Percentiles rank a stretch among this genome's conserved stretches.
These are phyloP conservation scores for Ptychoptera contaminata DNA, from an alignment of 2,888 invertebrate genomes.

Conservation along the genomic window DNA sequence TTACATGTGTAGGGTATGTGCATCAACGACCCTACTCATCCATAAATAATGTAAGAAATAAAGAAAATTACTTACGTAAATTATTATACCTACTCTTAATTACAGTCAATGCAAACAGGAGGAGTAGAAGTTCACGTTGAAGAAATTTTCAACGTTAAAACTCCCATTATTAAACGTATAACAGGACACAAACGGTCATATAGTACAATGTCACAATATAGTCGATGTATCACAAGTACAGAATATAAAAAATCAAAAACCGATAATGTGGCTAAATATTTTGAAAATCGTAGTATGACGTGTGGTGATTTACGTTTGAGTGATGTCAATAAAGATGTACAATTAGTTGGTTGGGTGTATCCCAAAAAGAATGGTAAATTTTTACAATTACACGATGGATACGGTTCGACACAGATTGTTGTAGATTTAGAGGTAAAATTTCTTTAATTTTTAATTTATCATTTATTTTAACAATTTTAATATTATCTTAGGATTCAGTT, in stretches of 20 bases:
- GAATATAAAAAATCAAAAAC: constrained; percentile 30
- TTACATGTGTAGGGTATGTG: constrained; percentile 28
- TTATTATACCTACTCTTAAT: not conserved
- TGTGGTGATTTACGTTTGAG: constrained; percentile 28
- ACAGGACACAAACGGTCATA: constrained; percentile 24
- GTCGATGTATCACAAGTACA: constrained; percentile 26
- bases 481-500: constrained; percentile 17
- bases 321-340: constrained; percentile 24
- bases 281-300: constrained; percentile 29
- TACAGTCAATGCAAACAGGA: constrained; percentile 28
- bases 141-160: constrained; percentile 23
- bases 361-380: constrained; percentile 25
- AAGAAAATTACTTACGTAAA: constrained; percentile 1
- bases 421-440: constrained; percentile 23
- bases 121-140: constrained; percentile 31
- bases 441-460: constrained; percentile 9
- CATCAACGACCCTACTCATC: constrained; percentile 24
- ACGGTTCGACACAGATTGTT: constrained; percentile 31
- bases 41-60: constrained; percentile 19
- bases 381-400: constrained; percentile 30
- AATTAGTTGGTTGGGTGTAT: constrained; percentile 30
- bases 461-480: not conserved
- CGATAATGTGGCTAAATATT: constrained; percentile 28
- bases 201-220: constrained; percentile 21
- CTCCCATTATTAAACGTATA: constrained; percentile 9